A percentile compares a stretch with the other conserved stretches of the same genome.
These are phyloP conservation scores for Aurelia coerulea DNA, from an alignment of 30 jellyfish, hydroid and myxozoan species.

Conservation along the genomic window DNA sequence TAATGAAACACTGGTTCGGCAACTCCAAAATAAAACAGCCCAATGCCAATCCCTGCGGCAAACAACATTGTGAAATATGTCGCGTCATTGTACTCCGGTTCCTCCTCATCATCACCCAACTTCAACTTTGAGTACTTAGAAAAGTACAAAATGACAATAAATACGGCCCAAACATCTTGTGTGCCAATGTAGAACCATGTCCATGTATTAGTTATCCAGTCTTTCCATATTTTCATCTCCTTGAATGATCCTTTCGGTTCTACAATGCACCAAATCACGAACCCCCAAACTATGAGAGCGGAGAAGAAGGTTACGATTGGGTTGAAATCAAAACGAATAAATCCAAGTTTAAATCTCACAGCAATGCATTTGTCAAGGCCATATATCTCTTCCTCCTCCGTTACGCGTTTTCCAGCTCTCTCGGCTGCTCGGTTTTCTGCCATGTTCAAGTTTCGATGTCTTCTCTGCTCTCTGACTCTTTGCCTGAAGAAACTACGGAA, in stretches of 20 bases:
- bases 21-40: slow-evolving; percentile 93
- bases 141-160: slow-evolving; percentile 78
- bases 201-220: slow-evolving; percentile 90
- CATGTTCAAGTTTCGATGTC: neutral
- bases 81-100: slow-evolving; percentile 89
- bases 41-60: slow-evolving; percentile 96
- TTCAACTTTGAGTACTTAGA: slow-evolving; percentile 80
- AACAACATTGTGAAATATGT: slow-evolving; percentile 92
- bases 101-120: slow-evolving; percentile 87
- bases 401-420: neutral
- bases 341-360: slow-evolving; percentile 57
- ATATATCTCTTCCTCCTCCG: slow-evolving; percentile 1
- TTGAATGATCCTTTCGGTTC: slow-evolving; percentile 59
- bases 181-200: slow-evolving; percentile 97
- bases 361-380: slow-evolving; percentile 63
- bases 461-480: no score
- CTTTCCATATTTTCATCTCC: slow-evolving; percentile 61
- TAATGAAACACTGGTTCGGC: slow-evolving; percentile 93
- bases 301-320: slow-evolving; percentile 81
- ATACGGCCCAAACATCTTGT: slow-evolving; percentile 93
- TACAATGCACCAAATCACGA: slow-evolving; percentile 80
- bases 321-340: slow-evolving; percentile 68
- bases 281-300: slow-evolving; percentile 86
- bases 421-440: neutral
- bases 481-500: no score